A percentile compares a stretch with the other conserved stretches of the same genome.
These are phyloP conservation scores for Tribolium castaneum DNA, from an alignment of 1,140 invertebrate species.

Conservation along the genomic window DNA sequence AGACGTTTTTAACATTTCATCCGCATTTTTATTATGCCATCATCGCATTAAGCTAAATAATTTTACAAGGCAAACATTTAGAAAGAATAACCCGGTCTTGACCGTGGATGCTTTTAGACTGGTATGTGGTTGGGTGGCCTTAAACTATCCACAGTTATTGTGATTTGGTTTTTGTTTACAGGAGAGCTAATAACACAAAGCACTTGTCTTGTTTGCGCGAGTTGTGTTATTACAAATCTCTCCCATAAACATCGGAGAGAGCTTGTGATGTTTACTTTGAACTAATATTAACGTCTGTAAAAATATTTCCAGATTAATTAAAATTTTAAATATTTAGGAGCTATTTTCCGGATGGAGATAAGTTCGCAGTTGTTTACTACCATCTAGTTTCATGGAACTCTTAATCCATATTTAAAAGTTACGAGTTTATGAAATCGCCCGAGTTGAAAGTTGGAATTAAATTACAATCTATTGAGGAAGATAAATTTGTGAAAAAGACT, in stretches of 20 bases:
- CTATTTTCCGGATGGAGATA: not conserved
- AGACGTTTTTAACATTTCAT: not conserved
- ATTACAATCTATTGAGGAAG: not conserved
- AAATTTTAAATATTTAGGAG: not conserved
- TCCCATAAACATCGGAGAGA: not conserved
- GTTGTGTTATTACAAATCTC: constrained; percentile 21
- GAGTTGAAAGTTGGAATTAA: not conserved
- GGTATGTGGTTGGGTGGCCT: no score
- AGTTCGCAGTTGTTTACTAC: not conserved
- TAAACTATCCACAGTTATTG: no score
- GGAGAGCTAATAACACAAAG: not conserved
- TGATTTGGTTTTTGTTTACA: not conserved
- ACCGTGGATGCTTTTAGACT: no score
- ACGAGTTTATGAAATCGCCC: not conserved
- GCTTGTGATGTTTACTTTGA: not conserved
- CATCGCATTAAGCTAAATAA: not conserved
- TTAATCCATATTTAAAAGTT: not conserved
- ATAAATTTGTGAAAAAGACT: constrained; percentile 1
- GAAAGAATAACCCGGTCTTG: no score
- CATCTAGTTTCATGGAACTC: not conserved
- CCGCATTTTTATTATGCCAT: not conserved
- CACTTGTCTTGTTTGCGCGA: not conserved
- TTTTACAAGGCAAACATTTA: not conserved
- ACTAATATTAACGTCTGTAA: not conserved
- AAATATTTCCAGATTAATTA: not conserved